Percentiles rank a stretch among this genome's conserved stretches.
Conservation (phyloP, 2,888 invertebrate species). For the Silvanus unidentatus region DNA sequence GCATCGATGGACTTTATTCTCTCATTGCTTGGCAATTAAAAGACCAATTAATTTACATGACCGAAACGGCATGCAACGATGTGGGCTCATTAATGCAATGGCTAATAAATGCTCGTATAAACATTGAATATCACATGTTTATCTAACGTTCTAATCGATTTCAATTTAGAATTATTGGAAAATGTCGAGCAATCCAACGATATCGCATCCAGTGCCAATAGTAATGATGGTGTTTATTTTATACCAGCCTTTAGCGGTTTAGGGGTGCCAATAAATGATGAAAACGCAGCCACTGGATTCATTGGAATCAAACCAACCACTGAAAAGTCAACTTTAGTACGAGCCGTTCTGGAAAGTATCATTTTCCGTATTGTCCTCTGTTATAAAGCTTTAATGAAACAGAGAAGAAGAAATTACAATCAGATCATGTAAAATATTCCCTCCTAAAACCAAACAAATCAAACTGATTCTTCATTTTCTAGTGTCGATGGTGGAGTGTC, state of each 20-base stretch:
- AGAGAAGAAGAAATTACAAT: constrained; percentile 55
- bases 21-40: constrained; percentile 79
- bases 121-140: too few relatives aligned
- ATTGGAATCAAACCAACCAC: constrained; percentile 72
- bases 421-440: constrained; percentile 53
- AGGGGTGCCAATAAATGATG: constrained; percentile 85
- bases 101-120: constrained; percentile 69
- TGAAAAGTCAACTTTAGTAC: constrained; percentile 68
- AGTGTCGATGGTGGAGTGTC: constrained; percentile 97
- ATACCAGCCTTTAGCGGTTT: constrained; percentile 86
- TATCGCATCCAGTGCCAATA: constrained; percentile 62
- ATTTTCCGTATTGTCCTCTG: constrained; percentile 77
- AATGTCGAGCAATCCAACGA: constrained; percentile 43
- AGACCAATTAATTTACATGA: constrained; percentile 61
- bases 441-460: neutral
- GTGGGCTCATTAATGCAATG: constrained; percentile 84
- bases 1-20: constrained; percentile 82
- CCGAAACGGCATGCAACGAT: constrained; percentile 84
- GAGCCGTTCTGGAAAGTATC: constrained; percentile 80
- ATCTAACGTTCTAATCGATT: constrained; percentile 57
- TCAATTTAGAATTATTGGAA: too few relatives aligned
- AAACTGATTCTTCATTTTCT: constrained; percentile 30
- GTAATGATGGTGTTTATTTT: constrained; percentile 76
- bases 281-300: constrained; percentile 77
- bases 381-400: constrained; percentile 63